A percentile compares a stretch with the other conserved stretches of the same genome.
These are phyloP conservation scores for Pteromalus puparum DNA, from an alignment of 1,140 invertebrate species.

Conservation along the genomic window DNA sequence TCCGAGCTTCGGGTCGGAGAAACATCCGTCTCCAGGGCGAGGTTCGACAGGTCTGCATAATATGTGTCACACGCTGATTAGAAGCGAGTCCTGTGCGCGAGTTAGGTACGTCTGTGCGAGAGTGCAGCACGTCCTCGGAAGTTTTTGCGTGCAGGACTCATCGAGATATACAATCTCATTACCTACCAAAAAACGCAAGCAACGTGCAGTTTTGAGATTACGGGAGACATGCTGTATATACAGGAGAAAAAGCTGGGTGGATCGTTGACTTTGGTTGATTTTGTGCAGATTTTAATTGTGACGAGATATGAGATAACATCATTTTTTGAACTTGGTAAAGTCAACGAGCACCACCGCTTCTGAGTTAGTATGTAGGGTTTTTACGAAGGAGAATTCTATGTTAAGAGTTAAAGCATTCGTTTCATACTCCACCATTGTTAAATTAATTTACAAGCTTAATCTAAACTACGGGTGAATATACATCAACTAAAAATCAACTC, in stretches of 20 bases:
- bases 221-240: background rate
- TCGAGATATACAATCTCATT: constrained; percentile 34
- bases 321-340: no score
- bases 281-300: no score
- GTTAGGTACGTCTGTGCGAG: background rate
- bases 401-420: no score
- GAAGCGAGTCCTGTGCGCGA: background rate
- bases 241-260: background rate
- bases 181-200: constrained; percentile 57
- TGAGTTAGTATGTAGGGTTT: no score
- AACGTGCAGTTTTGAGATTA: constrained; percentile 57
- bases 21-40: constrained; percentile 81
- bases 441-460: background rate
- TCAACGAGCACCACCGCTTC: no score
- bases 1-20: constrained; percentile 75
- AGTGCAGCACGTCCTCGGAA: background rate
- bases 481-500: no score
- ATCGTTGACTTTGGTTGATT: background rate
- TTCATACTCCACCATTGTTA: no score
- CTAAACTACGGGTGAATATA: background rate
- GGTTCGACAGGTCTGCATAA: constrained; percentile 84
- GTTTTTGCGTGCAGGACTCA: constrained; percentile 31
- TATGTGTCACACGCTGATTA: background rate
- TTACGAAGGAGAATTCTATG: no score
- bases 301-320: no score